A percentile compares a stretch with the other conserved stretches of the same genome.
phyloP scores from a whole-genome alignment of 2,113 vertebrate species.

The Mirza zaza region DNA sequence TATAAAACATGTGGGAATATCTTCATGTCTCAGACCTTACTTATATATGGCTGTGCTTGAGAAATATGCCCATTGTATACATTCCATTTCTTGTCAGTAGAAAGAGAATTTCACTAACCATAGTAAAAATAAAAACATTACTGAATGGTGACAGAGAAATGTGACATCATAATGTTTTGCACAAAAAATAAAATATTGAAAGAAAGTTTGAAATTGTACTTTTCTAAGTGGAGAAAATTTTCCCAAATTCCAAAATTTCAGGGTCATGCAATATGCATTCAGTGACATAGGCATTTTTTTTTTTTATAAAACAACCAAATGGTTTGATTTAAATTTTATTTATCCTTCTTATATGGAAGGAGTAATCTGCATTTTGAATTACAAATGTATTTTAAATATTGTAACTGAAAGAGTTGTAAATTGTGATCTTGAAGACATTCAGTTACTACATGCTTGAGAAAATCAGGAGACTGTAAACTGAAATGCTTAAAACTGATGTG shows the following conservation, averaged over 20 bases:
- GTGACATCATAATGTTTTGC: background rate
- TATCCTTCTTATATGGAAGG: background rate
- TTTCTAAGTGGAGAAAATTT: background rate
- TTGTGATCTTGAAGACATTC: background rate
- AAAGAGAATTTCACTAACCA: background rate
- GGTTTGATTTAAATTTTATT: background rate
- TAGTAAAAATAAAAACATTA: background rate
- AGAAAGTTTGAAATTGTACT: background rate
- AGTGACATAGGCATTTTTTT: background rate
- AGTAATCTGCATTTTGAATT: background rate
- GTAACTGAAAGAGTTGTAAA: background rate
- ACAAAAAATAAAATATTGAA: background rate
- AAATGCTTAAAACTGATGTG: background rate
- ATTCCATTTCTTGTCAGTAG: background rate
- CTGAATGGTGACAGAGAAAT: background rate
- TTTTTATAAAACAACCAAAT: background rate
- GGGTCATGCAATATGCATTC: background rate
- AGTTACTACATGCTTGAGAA: background rate
- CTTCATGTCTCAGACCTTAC: background rate
- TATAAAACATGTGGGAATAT: background rate
- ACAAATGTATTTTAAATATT: conserved; percentile 5
- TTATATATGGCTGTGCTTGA: background rate
- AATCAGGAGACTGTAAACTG: background rate
- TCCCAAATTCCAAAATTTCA: background rate
- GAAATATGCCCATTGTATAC: background rate